Conservation (phyloP, 2,113 vertebrate genomes). For the Callocephalon fimbriatum region DNA sequence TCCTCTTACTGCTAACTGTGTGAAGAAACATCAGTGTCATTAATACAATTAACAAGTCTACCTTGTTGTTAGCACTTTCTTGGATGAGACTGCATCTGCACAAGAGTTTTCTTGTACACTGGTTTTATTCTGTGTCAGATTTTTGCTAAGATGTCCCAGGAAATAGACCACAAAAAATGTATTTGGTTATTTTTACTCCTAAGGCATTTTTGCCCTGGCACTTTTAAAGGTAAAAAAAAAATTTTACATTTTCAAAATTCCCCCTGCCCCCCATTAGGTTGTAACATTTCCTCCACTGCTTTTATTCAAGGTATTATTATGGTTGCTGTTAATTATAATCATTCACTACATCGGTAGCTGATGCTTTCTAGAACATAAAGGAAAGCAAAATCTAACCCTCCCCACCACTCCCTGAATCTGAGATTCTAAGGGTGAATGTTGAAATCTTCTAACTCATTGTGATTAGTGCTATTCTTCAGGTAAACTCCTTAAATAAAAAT, state of each 20-base stretch:
- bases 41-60: background rate
- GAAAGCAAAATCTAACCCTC: background rate
- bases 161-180: background rate
- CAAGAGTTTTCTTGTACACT: background rate
- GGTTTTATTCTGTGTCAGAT: background rate
- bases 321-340: background rate
- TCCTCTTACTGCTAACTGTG: background rate
- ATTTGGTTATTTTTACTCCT: background rate
- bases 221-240: background rate
- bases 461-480: background rate
- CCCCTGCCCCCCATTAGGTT: background rate
- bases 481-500: background rate
- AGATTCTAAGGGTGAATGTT: background rate
- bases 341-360: background rate
- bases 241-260: background rate
- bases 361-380: background rate
- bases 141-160: background rate
- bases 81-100: background rate
- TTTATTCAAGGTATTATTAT: background rate
- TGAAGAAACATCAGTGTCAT: background rate
- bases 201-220: background rate
- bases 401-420: background rate
- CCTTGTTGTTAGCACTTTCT: background rate
- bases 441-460: background rate
- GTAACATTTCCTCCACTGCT: background rate